Evolutionary conservation across 2,888 invertebrate genomes (phyloP), one percentile per base, ranked within the genome.

Genomic region (Drosophila parthenogenetica): DNA sequence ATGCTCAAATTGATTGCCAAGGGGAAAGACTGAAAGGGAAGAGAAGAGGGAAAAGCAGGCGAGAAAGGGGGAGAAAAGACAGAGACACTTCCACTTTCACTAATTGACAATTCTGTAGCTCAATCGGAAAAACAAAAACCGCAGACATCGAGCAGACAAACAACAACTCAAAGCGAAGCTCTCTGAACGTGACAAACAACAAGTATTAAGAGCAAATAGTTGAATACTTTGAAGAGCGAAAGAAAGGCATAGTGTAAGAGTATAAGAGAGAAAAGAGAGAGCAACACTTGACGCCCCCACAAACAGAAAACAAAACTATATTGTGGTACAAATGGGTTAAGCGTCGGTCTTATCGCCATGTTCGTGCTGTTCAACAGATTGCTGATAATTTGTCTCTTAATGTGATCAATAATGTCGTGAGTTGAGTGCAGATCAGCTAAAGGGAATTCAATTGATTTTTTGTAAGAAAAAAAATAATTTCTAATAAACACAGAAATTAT

Each of bases 21-120:
- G 22, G 22, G 5, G 22, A 22, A 22, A 22, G 22, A 22, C 22
- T 22, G 5, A 22, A 22, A 5, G 22, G 22, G 22, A 14, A 46
- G 35, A 42, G n/a, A 7, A 22, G 22, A 13, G 45, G 17, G 5
- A 19, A 10, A 29, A 14, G 13, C 5, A 3, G 22, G 42, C 29
- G 10, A 25, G 14, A 50, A 42, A 14, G 2, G 49, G 11, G n/a
- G 37, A 22, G 46, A 43, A 48, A 49, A 58, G 77, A 48, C 53
- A 58, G 77, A 55, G 53, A 76, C 75, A 87, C 81, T 87, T 81
- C 85, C 85, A 86, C 86, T 86, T 86, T 86, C 86, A 89, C 86
- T 87, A 87, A 89, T 89, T 86, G 89, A 85, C 76, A 73, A 86
- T 89, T 86, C 89, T 89, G 81, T 81, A 69, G 73, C 78, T 78